Conservation (phyloP, 2,113 vertebrate genomes). For the Raja brachyura region DNA sequence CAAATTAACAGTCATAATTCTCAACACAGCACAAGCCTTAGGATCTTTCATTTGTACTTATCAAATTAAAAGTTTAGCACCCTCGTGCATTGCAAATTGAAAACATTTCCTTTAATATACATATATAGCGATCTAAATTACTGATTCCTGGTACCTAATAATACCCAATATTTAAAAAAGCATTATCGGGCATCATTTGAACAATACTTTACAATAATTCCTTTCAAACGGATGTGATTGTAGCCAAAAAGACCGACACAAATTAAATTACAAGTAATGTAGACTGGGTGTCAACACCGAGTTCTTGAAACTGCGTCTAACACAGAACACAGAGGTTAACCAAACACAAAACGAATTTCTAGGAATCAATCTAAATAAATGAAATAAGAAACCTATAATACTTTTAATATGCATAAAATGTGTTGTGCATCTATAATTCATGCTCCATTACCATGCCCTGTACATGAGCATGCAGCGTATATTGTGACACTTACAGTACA, state of each 20-base stretch:
- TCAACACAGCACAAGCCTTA: neutral
- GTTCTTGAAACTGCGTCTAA: neutral
- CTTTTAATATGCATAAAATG: neutral
- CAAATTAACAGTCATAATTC: neutral
- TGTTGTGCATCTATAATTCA: neutral
- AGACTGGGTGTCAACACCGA: neutral
- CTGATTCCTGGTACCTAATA: neutral
- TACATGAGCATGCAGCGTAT: neutral
- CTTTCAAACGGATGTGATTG: neutral
- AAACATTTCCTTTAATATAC: neutral
- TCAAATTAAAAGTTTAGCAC: neutral
- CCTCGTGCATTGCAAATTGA: neutral
- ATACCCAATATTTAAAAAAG: neutral
- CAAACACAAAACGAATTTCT: neutral
- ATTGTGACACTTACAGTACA: slow-evolving; percentile 17
- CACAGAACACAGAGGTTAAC: neutral
- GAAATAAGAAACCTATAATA: neutral
- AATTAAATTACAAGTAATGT: neutral
- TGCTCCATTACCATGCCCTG: neutral
- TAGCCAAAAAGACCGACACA: neutral
- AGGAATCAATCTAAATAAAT: neutral
- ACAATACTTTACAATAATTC: too few relatives aligned
- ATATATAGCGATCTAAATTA: neutral
- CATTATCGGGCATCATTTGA: neutral
- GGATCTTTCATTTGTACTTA: neutral